phyloP scores from a whole-genome alignment of 1,140 invertebrate genomes.

The Trichomalopsis sarcophagae region DNA sequence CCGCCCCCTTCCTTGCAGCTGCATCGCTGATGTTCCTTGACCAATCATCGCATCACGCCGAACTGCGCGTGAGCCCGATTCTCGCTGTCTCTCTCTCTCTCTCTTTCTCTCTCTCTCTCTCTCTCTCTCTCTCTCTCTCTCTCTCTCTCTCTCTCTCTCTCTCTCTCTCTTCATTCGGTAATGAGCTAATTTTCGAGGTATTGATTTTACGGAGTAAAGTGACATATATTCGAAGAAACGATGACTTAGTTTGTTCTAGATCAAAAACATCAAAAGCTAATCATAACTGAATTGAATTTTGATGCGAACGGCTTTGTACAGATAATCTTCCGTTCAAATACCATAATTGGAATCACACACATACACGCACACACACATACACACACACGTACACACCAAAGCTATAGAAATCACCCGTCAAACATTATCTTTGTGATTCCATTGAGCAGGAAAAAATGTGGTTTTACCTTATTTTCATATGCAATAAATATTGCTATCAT shows the following conservation, averaged over 20 bases:
- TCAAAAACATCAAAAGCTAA: background rate
- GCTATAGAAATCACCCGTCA: background rate
- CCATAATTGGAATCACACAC: background rate
- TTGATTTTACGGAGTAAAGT: background rate
- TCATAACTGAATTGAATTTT: background rate
- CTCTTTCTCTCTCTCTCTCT: background rate
- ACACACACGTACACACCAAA: background rate
- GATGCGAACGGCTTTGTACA: background rate
- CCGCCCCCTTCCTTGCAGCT: background rate
- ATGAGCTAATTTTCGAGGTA: background rate
- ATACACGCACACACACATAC: too few species aligned
- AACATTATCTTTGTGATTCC: background rate
- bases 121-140: background rate
- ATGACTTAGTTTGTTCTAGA: too few species aligned
- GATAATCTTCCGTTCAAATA: background rate
- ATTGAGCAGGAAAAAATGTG: background rate
- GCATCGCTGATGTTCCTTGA: conserved; percentile 11
- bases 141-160: too few species aligned
- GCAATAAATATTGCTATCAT: background rate
- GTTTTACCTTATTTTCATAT: background rate
- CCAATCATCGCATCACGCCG: background rate
- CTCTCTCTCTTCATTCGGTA: background rate
- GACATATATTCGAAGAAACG: too few species aligned
- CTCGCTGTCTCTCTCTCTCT: background rate
- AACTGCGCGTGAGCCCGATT: background rate